A percentile compares a stretch with the other conserved stretches of the same genome.
Conservation (phyloP, 2,113 vertebrate genomes). For the Bambusicola thoracicus region DNA sequence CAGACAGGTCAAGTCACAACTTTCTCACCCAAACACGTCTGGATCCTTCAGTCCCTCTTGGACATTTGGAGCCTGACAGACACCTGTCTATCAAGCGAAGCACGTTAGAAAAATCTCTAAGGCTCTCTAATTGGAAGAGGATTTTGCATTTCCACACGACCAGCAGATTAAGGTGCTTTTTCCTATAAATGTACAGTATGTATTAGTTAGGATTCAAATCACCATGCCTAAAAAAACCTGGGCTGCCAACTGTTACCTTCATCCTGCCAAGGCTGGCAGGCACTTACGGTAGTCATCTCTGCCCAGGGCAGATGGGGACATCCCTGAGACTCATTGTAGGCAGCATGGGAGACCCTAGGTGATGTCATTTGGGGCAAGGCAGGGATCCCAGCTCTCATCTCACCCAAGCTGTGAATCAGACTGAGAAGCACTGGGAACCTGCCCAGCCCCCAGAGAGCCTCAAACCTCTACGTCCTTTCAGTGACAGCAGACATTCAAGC, state of each 20-base stretch:
- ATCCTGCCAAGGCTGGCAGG: neutral
- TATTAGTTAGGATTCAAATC: neutral
- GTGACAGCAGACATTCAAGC: neutral
- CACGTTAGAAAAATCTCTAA: neutral
- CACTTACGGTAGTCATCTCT: neutral
- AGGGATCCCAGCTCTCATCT: neutral
- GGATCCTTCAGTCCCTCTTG: neutral
- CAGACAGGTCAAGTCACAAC: slow-evolving; percentile 44
- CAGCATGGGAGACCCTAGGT: neutral
- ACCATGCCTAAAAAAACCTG: neutral
- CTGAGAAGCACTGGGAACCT: neutral
- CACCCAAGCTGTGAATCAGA: neutral
- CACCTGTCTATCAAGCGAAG: neutral
- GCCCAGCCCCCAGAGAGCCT: neutral
- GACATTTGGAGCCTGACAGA: neutral
- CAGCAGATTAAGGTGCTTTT: neutral
- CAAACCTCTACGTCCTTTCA: neutral
- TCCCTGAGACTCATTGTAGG: neutral
- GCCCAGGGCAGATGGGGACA: neutral
- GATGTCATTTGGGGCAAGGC: neutral
- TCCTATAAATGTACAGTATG: neutral
- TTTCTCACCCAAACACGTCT: neutral
- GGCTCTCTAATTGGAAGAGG: neutral
- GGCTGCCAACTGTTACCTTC: neutral
- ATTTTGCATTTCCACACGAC: slow-evolving; percentile 31